A percentile compares a stretch with the other conserved stretches of the same genome.
phyloP scores from a whole-genome alignment of 2,797 vertebrate species.

The Lepidocolaptes lacrymiger region DNA sequence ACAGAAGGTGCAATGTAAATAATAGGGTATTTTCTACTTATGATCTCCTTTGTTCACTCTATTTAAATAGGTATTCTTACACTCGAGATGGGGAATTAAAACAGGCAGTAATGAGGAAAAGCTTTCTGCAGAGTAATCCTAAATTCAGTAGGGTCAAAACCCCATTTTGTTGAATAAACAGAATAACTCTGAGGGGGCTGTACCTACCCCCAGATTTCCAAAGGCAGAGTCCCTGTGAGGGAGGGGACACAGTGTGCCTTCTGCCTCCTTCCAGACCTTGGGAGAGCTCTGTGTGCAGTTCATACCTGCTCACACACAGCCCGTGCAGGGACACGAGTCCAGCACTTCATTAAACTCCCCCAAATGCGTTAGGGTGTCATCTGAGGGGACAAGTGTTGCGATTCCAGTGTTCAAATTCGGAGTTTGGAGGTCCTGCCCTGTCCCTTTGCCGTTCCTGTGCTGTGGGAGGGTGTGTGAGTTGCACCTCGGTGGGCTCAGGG shows the following conservation, averaged over 20 bases:
- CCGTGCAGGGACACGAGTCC: background rate
- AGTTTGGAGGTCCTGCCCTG: background rate
- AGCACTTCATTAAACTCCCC: background rate
- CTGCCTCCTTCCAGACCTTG: background rate
- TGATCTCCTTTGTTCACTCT: background rate
- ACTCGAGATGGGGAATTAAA: background rate
- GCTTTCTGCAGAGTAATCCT: background rate
- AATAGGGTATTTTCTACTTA: background rate
- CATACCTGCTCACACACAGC: background rate
- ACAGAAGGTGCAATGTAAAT: background rate
- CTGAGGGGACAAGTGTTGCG: background rate
- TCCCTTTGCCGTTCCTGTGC: background rate
- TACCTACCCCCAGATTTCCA: background rate
- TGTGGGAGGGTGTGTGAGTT: background rate
- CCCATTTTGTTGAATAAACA: background rate
- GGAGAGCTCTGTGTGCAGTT: background rate
- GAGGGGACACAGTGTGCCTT: fast-evolving
- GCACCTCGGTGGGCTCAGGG: fast-evolving
- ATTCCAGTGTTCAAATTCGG: fast-evolving
- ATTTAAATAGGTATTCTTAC: constrained; percentile 23
- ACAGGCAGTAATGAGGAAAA: background rate
- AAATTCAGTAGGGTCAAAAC: background rate
- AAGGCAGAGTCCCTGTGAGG: background rate
- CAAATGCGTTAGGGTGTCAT: background rate
- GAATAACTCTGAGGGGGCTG: background rate